Conservation (phyloP, 2,113 vertebrate species). For the Mobula hypostoma region DNA sequence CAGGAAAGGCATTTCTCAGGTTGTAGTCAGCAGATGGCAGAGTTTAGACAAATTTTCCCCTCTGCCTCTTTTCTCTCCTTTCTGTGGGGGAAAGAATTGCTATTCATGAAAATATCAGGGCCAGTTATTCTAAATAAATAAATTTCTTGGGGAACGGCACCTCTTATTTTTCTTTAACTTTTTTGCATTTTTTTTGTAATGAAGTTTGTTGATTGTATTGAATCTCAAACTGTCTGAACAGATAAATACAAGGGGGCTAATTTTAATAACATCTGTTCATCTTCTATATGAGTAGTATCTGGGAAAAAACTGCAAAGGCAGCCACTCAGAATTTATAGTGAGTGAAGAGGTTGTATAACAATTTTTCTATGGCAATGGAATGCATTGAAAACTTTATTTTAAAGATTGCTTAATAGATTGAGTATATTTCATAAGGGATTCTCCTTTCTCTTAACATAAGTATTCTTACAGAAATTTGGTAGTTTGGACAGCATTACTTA, state of each 20-base stretch:
- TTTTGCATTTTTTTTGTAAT: neutral
- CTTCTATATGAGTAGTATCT: neutral
- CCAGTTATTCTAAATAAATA: neutral
- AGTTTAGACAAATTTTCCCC: neutral
- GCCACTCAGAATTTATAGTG: neutral
- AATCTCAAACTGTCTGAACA: neutral
- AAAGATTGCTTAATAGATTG: neutral
- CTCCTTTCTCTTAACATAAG: neutral
- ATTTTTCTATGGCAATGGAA: neutral
- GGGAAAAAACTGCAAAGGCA: neutral
- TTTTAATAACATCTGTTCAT: neutral
- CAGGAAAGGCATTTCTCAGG: neutral
- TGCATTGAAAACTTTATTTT: neutral
- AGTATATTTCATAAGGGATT: neutral
- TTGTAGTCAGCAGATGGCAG: neutral
- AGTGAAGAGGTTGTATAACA: neutral
- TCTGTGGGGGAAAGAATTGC: neutral
- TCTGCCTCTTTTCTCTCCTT: neutral
- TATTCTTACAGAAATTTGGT: neutral
- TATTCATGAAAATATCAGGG: neutral
- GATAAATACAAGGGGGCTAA: too few species aligned
- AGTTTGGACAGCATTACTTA: neutral
- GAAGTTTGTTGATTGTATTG: neutral
- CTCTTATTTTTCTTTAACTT: neutral
- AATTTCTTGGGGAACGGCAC: neutral